A percentile compares a stretch with the other conserved stretches of the same genome.
Conservation (phyloP, 1,140 invertebrate genomes). For the Laupala kohalensis region DNA sequence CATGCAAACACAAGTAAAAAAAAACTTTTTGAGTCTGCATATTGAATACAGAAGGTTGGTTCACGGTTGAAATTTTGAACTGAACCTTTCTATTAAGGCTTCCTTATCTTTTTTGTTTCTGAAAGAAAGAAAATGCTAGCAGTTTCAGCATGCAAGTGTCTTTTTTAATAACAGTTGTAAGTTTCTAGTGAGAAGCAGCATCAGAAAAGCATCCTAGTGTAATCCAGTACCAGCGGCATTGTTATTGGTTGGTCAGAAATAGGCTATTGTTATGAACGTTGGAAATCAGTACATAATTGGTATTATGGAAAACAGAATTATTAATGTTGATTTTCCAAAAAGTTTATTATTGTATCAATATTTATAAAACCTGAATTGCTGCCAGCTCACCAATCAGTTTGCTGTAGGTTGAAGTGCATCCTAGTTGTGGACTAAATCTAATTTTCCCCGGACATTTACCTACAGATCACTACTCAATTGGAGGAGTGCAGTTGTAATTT, state of each 20-base stretch:
- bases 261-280: neutral
- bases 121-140: constrained; percentile 3
- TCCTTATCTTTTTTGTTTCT: constrained; percentile 2
- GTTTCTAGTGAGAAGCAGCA: constrained; percentile 1
- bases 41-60: constrained; percentile 3
- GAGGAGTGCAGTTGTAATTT: constrained; percentile 12
- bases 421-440: neutral
- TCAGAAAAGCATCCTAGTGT: neutral
- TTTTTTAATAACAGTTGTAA: neutral
- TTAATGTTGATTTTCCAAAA: neutral
- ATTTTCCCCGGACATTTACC: neutral
- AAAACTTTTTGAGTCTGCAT: constrained; percentile 6
- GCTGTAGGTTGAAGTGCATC: neutral
- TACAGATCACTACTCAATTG: neutral
- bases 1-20: constrained; percentile 5
- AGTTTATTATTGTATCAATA: neutral
- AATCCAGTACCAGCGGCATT: neutral
- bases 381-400: neutral
- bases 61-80: constrained; percentile 1
- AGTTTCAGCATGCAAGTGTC: constrained; percentile 1
- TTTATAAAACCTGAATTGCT: neutral
- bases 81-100: neutral
- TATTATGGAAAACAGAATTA: neutral
- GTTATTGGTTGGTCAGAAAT: neutral
- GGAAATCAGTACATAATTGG: neutral